phyloP scores from a whole-genome alignment of 2,113 vertebrate species.

The Petrocephalus microphthalmus region DNA sequence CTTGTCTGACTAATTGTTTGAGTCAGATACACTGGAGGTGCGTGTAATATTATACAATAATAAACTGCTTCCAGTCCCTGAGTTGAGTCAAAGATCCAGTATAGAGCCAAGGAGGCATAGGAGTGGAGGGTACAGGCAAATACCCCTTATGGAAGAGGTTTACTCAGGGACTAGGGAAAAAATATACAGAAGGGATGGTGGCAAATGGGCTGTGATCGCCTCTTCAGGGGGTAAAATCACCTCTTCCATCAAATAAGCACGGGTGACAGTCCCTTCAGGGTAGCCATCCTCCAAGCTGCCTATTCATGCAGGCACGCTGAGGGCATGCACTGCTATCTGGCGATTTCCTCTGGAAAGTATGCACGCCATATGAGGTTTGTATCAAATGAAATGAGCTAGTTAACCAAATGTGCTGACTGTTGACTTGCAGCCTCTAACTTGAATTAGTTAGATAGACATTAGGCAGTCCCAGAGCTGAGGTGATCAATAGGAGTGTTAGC shows the following conservation, averaged over 20 bases:
- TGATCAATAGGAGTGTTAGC: not conserved
- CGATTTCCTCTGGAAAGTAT: not conserved
- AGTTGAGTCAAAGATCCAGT: not conserved
- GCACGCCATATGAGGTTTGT: not conserved
- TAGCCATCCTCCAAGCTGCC: not conserved
- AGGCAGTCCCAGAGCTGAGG: not conserved
- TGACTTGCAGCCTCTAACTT: not conserved
- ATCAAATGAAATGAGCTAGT: not conserved
- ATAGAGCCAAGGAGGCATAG: not conserved
- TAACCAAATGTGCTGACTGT: not conserved
- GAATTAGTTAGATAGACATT: not conserved
- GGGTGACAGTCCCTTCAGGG: not conserved
- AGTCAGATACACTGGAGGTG: not conserved
- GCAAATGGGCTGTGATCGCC: not conserved
- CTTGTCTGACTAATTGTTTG: not conserved
- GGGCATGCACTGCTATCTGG: not conserved
- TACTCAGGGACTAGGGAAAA: not conserved
- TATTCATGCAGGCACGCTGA: not conserved
- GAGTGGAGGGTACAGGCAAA: not conserved
- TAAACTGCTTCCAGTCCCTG: not conserved
- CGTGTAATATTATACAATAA: not conserved
- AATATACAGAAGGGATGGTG: not conserved
- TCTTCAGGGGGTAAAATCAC: not conserved
- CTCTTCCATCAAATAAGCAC: not conserved
- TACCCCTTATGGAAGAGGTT: not conserved